phyloP scores from a whole-genome alignment of 2,113 vertebrate genomes.

The Pelobates fuscus region DNA sequence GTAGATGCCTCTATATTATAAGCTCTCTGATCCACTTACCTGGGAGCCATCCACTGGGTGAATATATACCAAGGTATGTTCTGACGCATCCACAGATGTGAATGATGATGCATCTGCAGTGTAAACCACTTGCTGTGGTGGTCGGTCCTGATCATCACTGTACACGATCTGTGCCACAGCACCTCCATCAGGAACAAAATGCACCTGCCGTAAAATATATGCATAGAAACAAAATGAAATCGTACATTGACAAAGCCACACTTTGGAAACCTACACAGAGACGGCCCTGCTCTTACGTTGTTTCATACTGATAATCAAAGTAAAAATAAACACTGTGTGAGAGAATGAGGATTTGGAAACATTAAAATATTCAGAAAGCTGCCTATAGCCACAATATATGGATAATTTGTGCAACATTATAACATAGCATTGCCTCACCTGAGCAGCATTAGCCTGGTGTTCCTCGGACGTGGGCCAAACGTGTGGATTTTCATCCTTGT shows the following conservation, averaged over 20 bases:
- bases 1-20: too few relatives aligned
- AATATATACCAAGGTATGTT: slow-evolving; percentile 96
- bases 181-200: slow-evolving; percentile 85
- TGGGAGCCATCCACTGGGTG: slow-evolving; percentile 91
- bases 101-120: slow-evolving; percentile 90
- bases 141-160: slow-evolving; percentile 85
- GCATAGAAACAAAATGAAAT: not conserved
- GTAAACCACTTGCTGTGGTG: slow-evolving; percentile 90
- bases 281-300: too few relatives aligned
- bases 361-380: too few relatives aligned
- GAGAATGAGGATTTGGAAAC: too few relatives aligned
- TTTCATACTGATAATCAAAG: too few relatives aligned
- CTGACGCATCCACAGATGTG: slow-evolving; percentile 91
- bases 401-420: too few relatives aligned
- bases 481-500: slow-evolving; percentile 68
- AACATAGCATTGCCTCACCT: too few relatives aligned
- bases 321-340: too few relatives aligned
- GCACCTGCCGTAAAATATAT: slow-evolving; percentile 73
- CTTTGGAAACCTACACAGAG: not conserved
- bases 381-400: too few relatives aligned
- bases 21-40: too few relatives aligned
- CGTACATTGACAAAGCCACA: too few relatives aligned
- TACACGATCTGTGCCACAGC: slow-evolving; percentile 95
- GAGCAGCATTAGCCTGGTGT: slow-evolving; percentile 66
- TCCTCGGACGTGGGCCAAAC: slow-evolving; percentile 70